A percentile compares a stretch with the other conserved stretches of the same genome.
These are phyloP conservation scores for Ophiodon elongatus DNA, from an alignment of 2,113 vertebrate species.

Conservation along the genomic window DNA sequence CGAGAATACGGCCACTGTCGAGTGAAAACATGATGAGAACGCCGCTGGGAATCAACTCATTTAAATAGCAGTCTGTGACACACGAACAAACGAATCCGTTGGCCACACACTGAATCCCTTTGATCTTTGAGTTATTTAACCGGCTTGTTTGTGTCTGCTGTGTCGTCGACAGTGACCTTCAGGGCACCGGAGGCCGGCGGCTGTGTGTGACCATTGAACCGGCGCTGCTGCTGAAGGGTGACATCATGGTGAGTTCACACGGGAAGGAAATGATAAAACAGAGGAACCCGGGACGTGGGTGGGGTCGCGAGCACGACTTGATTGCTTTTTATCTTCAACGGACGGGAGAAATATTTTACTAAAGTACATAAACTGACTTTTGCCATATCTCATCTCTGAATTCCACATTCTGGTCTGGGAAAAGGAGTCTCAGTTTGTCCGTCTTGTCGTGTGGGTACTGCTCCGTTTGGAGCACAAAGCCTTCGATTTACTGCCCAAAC, in stretches of 20 bases:
- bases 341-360: not conserved
- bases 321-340: not conserved
- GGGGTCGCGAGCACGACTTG: not conserved
- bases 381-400: not conserved
- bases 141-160: constrained; percentile 35
- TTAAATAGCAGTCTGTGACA: not conserved
- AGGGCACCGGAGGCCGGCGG: constrained; percentile 83
- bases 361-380: not conserved
- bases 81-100: not conserved
- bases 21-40: constrained; percentile 1
- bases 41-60: not conserved
- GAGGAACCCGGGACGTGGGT: not conserved
- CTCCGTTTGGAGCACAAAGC: constrained; percentile 17
- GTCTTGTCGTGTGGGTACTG: constrained; percentile 22
- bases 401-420: not conserved
- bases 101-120: not conserved
- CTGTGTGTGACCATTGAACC: constrained; percentile 92
- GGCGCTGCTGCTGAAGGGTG: constrained; percentile 92
- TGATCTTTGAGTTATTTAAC: constrained; percentile 19
- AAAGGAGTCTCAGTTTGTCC: constrained; percentile 35
- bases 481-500: not conserved
- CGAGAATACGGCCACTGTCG: not conserved
- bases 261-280: constrained; percentile 37
- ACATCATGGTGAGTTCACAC: constrained; percentile 89
- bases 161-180: constrained; percentile 81